Conservation (phyloP, 1,140 invertebrate genomes). For the Chrysopa pallens region DNA sequence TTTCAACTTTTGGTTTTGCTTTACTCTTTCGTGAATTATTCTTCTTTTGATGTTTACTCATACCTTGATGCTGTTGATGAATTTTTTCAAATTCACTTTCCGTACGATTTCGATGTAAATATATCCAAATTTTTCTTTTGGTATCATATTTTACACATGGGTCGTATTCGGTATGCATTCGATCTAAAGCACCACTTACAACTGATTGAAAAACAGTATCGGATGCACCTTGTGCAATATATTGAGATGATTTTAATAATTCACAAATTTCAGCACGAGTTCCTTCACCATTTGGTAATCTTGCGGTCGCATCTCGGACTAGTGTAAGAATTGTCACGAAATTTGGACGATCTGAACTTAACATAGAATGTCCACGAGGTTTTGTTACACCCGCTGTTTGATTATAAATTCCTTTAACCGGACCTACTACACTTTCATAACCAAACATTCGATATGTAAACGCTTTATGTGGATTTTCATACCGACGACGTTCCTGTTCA, state of each 20-base stretch:
- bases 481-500: slow-evolving; percentile 45
- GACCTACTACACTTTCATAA: slow-evolving; percentile 75
- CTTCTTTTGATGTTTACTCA: slow-evolving; percentile 33
- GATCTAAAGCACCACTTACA: slow-evolving; percentile 73
- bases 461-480: slow-evolving; percentile 67
- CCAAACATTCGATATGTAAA: slow-evolving; percentile 74
- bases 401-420: slow-evolving; percentile 72
- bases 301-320: slow-evolving; percentile 79
- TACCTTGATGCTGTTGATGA: slow-evolving; percentile 44
- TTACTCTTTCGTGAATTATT: slow-evolving; percentile 21
- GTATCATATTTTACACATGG: slow-evolving; percentile 83
- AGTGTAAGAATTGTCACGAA: slow-evolving; percentile 82
- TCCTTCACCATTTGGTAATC: slow-evolving; percentile 86
- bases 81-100: slow-evolving; percentile 55
- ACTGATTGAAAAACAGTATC: slow-evolving; percentile 62
- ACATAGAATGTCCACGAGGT: slow-evolving; percentile 64
- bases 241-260: slow-evolving; percentile 68
- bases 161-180: slow-evolving; percentile 75
- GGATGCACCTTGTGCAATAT: slow-evolving; percentile 50
- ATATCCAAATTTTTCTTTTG: slow-evolving; percentile 78
- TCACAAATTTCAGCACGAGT: slow-evolving; percentile 79
- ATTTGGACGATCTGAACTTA: slow-evolving; percentile 69
- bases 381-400: slow-evolving; percentile 28
- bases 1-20: slow-evolving; percentile 21
- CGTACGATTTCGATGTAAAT: slow-evolving; percentile 57